Conservation (phyloP, 2,113 vertebrate genomes). For the Lagenorhynchus albirostris region DNA sequence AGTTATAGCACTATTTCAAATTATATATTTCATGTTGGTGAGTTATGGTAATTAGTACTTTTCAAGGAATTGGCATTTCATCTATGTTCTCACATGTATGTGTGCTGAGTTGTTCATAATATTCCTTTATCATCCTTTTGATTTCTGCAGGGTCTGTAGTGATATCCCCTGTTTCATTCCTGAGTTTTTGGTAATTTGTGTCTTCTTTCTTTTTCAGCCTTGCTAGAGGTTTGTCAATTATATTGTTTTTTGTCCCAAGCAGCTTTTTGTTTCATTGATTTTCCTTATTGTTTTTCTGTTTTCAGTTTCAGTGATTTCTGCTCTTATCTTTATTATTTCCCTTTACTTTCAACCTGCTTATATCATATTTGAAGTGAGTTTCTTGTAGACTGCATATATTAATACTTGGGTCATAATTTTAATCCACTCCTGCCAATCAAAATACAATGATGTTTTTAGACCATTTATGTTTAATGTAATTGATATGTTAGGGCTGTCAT, state of each 20-base stretch:
- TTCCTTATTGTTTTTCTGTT: background rate
- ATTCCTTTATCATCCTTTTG: background rate
- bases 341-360: background rate
- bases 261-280: background rate
- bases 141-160: background rate
- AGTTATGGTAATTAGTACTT: background rate
- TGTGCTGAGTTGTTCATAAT: background rate
- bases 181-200: background rate
- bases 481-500: background rate
- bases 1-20: background rate
- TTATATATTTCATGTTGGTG: background rate
- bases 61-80: background rate
- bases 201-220: background rate
- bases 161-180: background rate
- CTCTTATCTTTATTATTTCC: background rate
- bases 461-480: background rate
- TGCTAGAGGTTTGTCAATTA: background rate
- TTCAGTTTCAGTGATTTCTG: background rate
- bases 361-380: background rate
- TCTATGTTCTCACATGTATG: background rate
- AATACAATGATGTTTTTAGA: background rate
- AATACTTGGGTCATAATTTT: background rate
- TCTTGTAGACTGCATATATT: background rate
- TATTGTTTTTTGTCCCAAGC: background rate
- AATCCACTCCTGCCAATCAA: background rate